These are phyloP conservation scores for Cisticola juncidis DNA, from an alignment of 2,113 vertebrate genomes.

Conservation along the genomic window DNA sequence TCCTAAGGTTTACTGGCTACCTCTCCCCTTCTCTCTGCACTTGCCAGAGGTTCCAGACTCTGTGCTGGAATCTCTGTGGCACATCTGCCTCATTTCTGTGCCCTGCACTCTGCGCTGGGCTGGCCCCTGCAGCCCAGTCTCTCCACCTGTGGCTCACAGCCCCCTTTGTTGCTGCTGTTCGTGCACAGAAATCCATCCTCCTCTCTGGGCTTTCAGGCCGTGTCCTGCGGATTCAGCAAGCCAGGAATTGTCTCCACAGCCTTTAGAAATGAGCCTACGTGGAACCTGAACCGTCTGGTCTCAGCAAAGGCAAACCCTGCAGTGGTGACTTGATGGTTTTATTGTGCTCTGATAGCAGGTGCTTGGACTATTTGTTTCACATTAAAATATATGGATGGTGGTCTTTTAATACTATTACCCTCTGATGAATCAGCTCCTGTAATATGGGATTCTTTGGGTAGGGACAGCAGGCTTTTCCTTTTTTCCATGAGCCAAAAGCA, in stretches of 20 bases:
- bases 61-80: not conserved
- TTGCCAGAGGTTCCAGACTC: not conserved
- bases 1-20: not conserved
- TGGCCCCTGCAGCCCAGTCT: not conserved
- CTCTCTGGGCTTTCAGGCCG: fast-evolving
- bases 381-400: not conserved
- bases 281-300: not conserved
- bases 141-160: not conserved
- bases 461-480: not conserved
- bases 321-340: not conserved
- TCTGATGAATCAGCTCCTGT: not conserved
- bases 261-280: not conserved
- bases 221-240: not conserved
- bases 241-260: not conserved
- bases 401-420: not conserved
- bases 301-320: not conserved
- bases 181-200: not conserved
- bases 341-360: not conserved
- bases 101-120: not conserved
- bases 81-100: not conserved
- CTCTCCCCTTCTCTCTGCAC: not conserved
- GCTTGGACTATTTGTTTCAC: not conserved
- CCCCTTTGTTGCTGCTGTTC: not conserved
- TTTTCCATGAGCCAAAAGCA: not conserved
- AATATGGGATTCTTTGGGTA: not conserved